Evolutionary conservation across 2,797 vertebrate genomes (phyloP), one percentile per base, ranked within the genome.

Genomic region (Paedocypris micromegethes): DNA sequence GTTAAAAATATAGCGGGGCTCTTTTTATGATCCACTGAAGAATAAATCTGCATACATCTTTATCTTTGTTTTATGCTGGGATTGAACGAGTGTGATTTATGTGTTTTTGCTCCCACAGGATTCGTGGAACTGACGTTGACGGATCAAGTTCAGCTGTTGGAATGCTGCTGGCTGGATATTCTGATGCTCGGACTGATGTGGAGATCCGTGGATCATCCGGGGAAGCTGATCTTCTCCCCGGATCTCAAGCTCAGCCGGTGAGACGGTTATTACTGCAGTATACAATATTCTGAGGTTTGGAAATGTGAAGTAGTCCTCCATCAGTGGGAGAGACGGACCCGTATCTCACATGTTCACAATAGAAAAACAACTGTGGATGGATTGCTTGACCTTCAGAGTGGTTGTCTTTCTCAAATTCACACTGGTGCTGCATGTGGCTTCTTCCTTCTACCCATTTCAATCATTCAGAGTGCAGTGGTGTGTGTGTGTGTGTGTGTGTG

Each of bases 101-200:
- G 42, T 50, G 45, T 55, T 65, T 51, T 4, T 3, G 3, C 46
- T 62, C 76, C 76, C 9, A 4, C 73, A 98, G 95, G 96, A 8
- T 98, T 98, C 4, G 73, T 97, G 72, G 93, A 96, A 78, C 86
- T 98, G 79, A 91, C 88, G 68, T 85, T 98, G 2, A 81, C 89
- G 0, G 93, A 98, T 76, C 96, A 98, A 86, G 96, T 98, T 52
- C 91, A 93, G 64, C 90, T 98, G 75, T 76, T 98, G 74, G 97
- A 98, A 83, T 93, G 93, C 81, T 97, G 95, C 84, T 98, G 95
- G 96, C 80, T 98, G 89, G 96, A 98, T 87, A 92, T 98, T 58
- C 81, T 98, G 52, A 98, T 98, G 95, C 67, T 98, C 79, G 96
- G 96, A 9, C 87, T 98, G 73, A 98, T 98, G 91, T 98, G 96